Evolutionary conservation across 1,140 invertebrate genomes (phyloP).

Genomic region (Drosophila tsacasi): DNA sequence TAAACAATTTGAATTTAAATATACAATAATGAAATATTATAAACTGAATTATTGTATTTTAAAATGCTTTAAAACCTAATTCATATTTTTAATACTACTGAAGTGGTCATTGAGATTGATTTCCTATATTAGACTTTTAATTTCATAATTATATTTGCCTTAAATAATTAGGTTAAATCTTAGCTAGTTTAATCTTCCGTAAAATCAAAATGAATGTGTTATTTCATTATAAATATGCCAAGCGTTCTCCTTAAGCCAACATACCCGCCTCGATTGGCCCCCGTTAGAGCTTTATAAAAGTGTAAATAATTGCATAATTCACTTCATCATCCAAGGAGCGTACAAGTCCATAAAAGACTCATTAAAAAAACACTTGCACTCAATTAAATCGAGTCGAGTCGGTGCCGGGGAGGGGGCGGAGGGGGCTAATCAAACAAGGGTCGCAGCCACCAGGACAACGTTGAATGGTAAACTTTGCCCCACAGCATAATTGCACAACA

Average conservation of each 20-base stretch:
- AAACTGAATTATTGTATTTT: not conserved
- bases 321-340: conserved; percentile 32
- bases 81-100: not conserved
- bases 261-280: conserved; percentile 12
- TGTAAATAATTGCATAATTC: conserved; percentile 49
- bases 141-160: too few species aligned
- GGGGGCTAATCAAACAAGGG: conserved; percentile 80
- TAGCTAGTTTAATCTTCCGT: not conserved
- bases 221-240: not conserved
- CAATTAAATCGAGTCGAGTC: conserved; percentile 70
- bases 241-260: conserved; percentile 6
- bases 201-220: not conserved
- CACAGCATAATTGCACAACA: conserved; percentile 64
- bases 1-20: too few species aligned
- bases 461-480: conserved; percentile 65
- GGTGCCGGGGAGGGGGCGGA: conserved; percentile 5
- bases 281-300: conserved; percentile 23
- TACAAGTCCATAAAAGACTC: conserved; percentile 76
- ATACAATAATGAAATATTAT: too few species aligned
- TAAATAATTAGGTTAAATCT: too few species aligned
- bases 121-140: too few species aligned
- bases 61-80: not conserved
- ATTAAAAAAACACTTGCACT: conserved; percentile 82
- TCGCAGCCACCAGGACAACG: conserved; percentile 59
- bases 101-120: too few species aligned